These are phyloP conservation scores for Poecilia latipinna DNA, from an alignment of 2,113 vertebrate genomes.

Conservation along the genomic window DNA sequence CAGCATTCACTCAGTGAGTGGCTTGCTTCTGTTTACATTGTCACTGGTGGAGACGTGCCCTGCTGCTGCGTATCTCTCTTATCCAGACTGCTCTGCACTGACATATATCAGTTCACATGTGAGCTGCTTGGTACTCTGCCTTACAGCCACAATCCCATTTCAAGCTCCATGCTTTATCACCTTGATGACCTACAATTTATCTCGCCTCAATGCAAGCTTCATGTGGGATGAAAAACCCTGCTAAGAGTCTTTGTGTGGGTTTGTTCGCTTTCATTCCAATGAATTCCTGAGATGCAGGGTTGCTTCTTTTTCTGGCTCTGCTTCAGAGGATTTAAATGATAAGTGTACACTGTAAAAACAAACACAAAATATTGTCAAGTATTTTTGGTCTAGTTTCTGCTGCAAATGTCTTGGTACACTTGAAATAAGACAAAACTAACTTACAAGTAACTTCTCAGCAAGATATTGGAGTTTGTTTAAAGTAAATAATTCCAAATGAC, in stretches of 20 bases:
- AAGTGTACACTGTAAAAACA: too few relatives aligned
- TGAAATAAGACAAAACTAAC: too few relatives aligned
- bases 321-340: slow-evolving; percentile 33
- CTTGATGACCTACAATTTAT: slow-evolving; percentile 55
- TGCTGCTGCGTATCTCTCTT: slow-evolving; percentile 29
- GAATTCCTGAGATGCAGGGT: not conserved
- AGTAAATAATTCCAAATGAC: too few relatives aligned
- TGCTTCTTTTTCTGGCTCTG: slow-evolving; percentile 24
- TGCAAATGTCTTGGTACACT: too few relatives aligned
- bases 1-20: slow-evolving; percentile 40
- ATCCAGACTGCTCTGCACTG: slow-evolving; percentile 31
- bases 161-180: slow-evolving; percentile 49
- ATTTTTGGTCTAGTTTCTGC: too few relatives aligned
- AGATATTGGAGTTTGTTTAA: too few relatives aligned
- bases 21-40: slow-evolving; percentile 52
- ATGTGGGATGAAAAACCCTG: not conserved
- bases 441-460: too few relatives aligned
- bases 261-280: slow-evolving; percentile 21
- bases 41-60: slow-evolving; percentile 23
- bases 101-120: slow-evolving; percentile 39
- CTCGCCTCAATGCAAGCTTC: slow-evolving; percentile 15
- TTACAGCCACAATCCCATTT: slow-evolving; percentile 56
- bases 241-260: slow-evolving; percentile 25
- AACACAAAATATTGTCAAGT: too few relatives aligned
- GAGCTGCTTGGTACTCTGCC: slow-evolving; percentile 14